These are phyloP conservation scores for Villa cingulata DNA, from an alignment of 2,888 invertebrate genomes.

Conservation along the genomic window DNA sequence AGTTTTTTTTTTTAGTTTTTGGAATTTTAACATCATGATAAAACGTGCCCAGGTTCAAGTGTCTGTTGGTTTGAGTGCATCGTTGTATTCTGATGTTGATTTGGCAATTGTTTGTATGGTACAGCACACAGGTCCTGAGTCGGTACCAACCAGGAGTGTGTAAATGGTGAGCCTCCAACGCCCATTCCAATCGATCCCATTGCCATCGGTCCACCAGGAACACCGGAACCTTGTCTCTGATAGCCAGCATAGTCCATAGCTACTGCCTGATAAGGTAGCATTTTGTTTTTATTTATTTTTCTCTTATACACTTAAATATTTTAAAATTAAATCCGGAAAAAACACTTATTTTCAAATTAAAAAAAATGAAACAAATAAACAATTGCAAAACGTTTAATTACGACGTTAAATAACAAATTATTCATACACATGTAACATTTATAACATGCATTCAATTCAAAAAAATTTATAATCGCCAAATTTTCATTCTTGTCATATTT, in stretches of 20 bases:
- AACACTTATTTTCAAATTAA: too few species aligned
- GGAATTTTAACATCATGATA: conserved; percentile 38
- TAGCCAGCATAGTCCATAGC: conserved; percentile 72
- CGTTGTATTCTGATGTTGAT: conserved; percentile 31
- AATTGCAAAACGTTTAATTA: too few species aligned
- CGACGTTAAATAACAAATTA: too few species aligned
- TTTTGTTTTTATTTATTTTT: conserved; percentile 24
- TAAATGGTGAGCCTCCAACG: conserved; percentile 50
- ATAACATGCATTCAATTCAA: too few species aligned
- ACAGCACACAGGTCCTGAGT: conserved; percentile 84
- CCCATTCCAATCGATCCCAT: conserved; percentile 44
- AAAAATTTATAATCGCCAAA: not conserved
- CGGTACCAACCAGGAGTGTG: conserved; percentile 90
- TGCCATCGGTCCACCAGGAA: conserved; percentile 32
- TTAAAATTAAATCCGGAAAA: too few species aligned
- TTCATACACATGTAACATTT: too few species aligned
- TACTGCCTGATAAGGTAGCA: conserved; percentile 79
- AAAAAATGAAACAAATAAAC: too few species aligned
- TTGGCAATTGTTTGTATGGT: conserved; percentile 59
- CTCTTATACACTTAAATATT: not conserved
- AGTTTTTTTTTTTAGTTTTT: too few species aligned
- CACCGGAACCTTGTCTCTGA: conserved; percentile 43
- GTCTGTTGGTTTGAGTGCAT: conserved; percentile 34
- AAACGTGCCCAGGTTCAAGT: conserved; percentile 83
- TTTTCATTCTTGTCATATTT: not conserved